Percentiles rank a stretch among this genome's conserved stretches.
These are phyloP conservation scores for Eristalis pertinax DNA, from an alignment of 2,888 invertebrate species.

Conservation along the genomic window DNA sequence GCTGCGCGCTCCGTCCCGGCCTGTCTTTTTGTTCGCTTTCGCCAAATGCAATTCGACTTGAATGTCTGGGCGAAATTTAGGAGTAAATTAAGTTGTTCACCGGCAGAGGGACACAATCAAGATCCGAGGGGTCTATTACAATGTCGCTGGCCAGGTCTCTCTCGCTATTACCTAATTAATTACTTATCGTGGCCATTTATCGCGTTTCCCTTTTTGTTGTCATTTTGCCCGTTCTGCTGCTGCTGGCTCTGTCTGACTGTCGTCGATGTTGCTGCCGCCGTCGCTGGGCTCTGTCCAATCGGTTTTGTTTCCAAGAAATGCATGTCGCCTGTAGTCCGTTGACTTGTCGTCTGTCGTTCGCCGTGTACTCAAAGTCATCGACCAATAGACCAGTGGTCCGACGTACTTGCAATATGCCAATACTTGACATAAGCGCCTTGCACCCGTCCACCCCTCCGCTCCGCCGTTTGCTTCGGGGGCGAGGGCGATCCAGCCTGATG, in stretches of 20 bases:
- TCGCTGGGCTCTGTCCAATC: conserved; percentile 20
- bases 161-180: conserved; percentile 74
- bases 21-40: conserved; percentile 3
- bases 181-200: conserved; percentile 73
- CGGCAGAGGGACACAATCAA: conserved; percentile 62
- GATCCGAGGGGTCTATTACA: conserved; percentile 70
- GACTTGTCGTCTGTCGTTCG: conserved; percentile 17
- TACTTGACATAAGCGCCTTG: conserved; percentile 63
- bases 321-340: conserved; percentile 3
- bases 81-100: conserved; percentile 72
- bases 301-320: conserved; percentile 56
- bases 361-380: conserved; percentile 51
- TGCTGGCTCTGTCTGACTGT: not conserved
- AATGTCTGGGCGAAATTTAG: conserved; percentile 62
- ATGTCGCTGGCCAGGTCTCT: conserved; percentile 67
- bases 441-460: not conserved
- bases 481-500: not conserved
- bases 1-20: not conserved
- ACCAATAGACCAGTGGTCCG: conserved; percentile 33
- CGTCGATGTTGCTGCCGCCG: not conserved
- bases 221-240: not conserved
- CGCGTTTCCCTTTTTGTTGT: conserved; percentile 25
- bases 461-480: not conserved
- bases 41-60: conserved; percentile 59
- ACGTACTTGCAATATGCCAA: conserved; percentile 67